phyloP scores from a whole-genome alignment of 1,140 invertebrate genomes.

The Ooceraea biroi region DNA sequence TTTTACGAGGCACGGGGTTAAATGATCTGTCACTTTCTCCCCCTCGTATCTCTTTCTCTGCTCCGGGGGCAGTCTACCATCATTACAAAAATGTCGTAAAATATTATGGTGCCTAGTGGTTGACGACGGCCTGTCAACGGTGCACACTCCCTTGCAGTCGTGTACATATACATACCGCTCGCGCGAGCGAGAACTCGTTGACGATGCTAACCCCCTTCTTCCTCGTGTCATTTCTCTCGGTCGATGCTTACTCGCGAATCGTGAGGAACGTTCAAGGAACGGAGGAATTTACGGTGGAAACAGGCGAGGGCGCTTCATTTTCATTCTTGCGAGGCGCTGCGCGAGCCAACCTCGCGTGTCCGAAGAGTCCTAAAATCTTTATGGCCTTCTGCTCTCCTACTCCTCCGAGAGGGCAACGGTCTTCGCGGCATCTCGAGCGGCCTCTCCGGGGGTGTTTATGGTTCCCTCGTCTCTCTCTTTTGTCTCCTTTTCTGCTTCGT shows the following conservation, averaged over 20 bases:
- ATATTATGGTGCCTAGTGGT: constrained; percentile 55
- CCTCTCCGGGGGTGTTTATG: constrained; percentile 66
- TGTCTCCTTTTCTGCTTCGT: constrained; percentile 11
- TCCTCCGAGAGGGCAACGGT: constrained; percentile 70
- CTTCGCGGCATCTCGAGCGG: constrained; percentile 68
- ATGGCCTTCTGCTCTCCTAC: constrained; percentile 54
- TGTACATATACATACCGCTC: background rate
- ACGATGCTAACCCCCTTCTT: background rate
- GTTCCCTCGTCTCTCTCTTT: constrained; percentile 45
- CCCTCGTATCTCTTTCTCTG: constrained; percentile 60
- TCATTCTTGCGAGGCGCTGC: constrained; percentile 45
- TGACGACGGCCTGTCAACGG: constrained; percentile 20
- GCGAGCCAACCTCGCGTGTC: constrained; percentile 57
- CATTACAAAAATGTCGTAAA: constrained; percentile 74
- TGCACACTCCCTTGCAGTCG: constrained; percentile 3
- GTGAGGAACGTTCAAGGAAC: background rate
- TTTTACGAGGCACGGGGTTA: constrained; percentile 80
- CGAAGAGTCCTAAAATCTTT: constrained; percentile 74
- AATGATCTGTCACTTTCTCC: constrained; percentile 82
- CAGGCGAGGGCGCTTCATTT: constrained; percentile 47
- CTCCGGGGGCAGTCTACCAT: constrained; percentile 34
- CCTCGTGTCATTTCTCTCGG: background rate
- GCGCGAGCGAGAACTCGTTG: background rate
- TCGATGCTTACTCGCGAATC: constrained; percentile 27
- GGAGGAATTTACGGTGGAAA: constrained; percentile 43